Conservation (phyloP, 2,113 vertebrate genomes). For the Misgurnus anguillicaudatus region DNA sequence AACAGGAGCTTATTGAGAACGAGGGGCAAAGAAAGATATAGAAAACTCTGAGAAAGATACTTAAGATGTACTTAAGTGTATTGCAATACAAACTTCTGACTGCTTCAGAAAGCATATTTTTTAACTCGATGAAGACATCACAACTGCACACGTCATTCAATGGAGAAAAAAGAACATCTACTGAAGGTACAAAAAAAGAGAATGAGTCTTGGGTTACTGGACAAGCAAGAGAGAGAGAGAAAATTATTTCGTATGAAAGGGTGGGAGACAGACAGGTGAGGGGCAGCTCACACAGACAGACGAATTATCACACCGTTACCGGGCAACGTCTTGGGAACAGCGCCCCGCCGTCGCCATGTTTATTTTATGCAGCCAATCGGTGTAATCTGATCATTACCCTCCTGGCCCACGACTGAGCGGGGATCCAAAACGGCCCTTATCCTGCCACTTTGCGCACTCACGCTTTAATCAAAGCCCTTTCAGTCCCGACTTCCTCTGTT, state of each 20-base stretch:
- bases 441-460: constrained; percentile 42
- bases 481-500: constrained; percentile 34
- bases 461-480: constrained; percentile 48
- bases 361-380: constrained; percentile 55
- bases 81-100: not conserved
- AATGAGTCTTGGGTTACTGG: constrained; percentile 63
- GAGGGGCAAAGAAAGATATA: constrained; percentile 51
- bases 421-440: constrained; percentile 50
- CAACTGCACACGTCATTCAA: constrained; percentile 2
- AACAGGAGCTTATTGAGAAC: constrained; percentile 40
- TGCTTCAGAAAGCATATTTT: not conserved
- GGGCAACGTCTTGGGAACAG: constrained; percentile 42
- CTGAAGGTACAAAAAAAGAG: constrained; percentile 71
- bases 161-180: constrained; percentile 65
- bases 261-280: constrained; percentile 54
- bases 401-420: constrained; percentile 51
- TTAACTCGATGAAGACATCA: constrained; percentile 3
- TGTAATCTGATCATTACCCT: constrained; percentile 59
- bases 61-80: constrained; percentile 42
- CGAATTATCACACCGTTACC: constrained; percentile 50
- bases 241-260: constrained; percentile 64
- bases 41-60: constrained; percentile 64
- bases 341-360: constrained; percentile 50
- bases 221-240: constrained; percentile 58
- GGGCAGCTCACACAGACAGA: constrained; percentile 41